Base-by-base conservation (phyloP, 2,797 vertebrate genomes). In the Alcedo atthis region DNA sequence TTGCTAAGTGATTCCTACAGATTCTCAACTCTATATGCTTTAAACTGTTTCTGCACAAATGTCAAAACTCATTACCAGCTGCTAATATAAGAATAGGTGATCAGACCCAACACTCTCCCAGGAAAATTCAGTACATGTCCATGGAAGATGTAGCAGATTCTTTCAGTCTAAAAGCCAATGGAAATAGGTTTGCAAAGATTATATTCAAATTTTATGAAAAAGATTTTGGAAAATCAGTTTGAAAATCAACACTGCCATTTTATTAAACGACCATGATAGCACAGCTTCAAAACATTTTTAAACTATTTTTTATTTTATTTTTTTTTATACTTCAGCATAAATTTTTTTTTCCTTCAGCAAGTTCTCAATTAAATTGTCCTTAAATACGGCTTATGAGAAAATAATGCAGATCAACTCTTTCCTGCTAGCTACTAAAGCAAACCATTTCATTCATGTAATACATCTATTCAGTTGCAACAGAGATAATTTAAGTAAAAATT, bases 381-480 rank as follows among this genome's bases (percentile, higher is more conserved):
- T 70, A 75, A 74, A 51, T 57, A 15, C 40, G 67, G 7, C 64
- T 90, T 82, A 73, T 64, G 37, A 48, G 35, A 87, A 91, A 85
- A 64, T 12, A 79, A 80, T 45, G 22, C 25, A 80, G 71, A 92
- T 59, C 37, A 59, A n/a, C 40, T 73, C 57, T 85, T 81, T 37
- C 46, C 61, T 18, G 3, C 67, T 35, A 83, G 59, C 45, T 89
- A 77, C 64, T 86, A 85, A 85, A 89, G 40, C 20, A 70, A 93
- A 59, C 15, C 58, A 66, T 28, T 91, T 84, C 73, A 93, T 88
- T 94, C 83, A 89, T 61, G 71, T 70, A 82, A 85, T 68, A 82
- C 15, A 15, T 51, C 70, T 86, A 89, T 91, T 96, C 61, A 86
- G 8, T 18, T 42, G 69, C 57, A 83, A 30, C 43, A 89, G 26